Conservation (phyloP, 2,888 invertebrate genomes). For the Cyaniris semiargus region DNA sequence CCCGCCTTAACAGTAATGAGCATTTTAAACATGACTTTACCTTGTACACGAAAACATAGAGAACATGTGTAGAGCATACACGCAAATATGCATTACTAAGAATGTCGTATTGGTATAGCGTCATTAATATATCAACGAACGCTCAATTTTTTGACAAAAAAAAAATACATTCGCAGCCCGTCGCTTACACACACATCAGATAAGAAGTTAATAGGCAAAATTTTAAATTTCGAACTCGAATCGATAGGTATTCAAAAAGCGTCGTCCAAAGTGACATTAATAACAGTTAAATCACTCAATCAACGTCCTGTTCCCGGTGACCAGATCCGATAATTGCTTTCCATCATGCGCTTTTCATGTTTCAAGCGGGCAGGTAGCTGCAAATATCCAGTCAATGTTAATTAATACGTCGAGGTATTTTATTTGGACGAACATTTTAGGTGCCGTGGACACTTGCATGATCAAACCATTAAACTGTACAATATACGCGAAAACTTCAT, state of each 20-base stretch:
- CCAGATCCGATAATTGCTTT: slow-evolving; percentile 32
- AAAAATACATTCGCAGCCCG: background rate
- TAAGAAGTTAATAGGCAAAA: background rate
- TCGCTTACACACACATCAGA: background rate
- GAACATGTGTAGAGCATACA: background rate
- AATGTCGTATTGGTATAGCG: background rate
- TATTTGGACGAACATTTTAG: slow-evolving; percentile 16
- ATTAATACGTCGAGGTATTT: slow-evolving; percentile 14
- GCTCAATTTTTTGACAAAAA: background rate
- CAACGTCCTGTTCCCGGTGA: slow-evolving; percentile 25
- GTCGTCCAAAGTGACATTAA: slow-evolving; percentile 29
- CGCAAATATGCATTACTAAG: background rate
- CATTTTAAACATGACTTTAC: background rate
- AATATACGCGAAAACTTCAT: background rate
- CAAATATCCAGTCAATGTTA: slow-evolving; percentile 22
- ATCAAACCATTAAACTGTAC: background rate
- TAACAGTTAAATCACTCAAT: slow-evolving; percentile 32
- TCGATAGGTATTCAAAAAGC: background rate
- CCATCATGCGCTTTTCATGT: slow-evolving; percentile 26
- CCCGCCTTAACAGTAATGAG: background rate
- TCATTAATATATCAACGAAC: background rate
- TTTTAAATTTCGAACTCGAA: background rate
- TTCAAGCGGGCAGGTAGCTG: slow-evolving; percentile 18
- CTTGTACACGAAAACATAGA: background rate
- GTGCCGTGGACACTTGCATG: background rate